Evolutionary conservation across 2,113 vertebrate genomes (phyloP), one percentile per base, ranked within the genome.

Genomic region (Poeciliopsis turrubarensis): DNA sequence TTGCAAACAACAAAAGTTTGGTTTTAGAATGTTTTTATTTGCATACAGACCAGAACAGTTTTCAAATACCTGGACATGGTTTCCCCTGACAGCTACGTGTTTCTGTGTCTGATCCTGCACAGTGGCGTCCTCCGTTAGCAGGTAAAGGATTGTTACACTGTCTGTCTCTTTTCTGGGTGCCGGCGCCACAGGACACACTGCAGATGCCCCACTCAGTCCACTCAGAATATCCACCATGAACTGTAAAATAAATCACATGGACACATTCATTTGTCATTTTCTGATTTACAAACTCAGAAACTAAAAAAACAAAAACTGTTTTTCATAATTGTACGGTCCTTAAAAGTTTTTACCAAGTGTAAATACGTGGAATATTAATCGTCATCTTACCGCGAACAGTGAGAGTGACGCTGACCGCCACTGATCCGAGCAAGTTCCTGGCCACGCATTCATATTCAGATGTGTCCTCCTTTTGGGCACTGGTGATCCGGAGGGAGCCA

Each of bases 131-230:
- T 0, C 98, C 98, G 0, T 99, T 98, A 69, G 97, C 97, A 0
- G 98, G 97, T 11, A 92, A 75, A 25, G 98, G 98, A 54, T 73
- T 97, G 85, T 96, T 95, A 79, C 98, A 99, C 29, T 93, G 94
- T 26, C 97, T 95, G 34, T 95, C 87, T 17, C 97, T 95, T 88
- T 94, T 96, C 68, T 98, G 97, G 29, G 94, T 61, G 0, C 98
- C 97, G 0, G 81, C 90, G 0, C 97, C 97, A 63, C 98, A 99
- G 5, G 95, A 96, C 29, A 96, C 95, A 0, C 96, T 98, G 87
- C 98, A 99, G 0, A 95, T 65, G 30, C 51, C 93, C 98, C 98
- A 99, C 3, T 94, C 90, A 15, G 96, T 93, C 98, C 98, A 99
- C 15, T 93, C 91, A 0, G 98, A 97, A 93, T 94, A 98, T 0